Evolutionary conservation across 2,113 vertebrate genomes (phyloP), one percentile per base, ranked within the genome.

Genomic region (Chinchilla lanigera): DNA sequence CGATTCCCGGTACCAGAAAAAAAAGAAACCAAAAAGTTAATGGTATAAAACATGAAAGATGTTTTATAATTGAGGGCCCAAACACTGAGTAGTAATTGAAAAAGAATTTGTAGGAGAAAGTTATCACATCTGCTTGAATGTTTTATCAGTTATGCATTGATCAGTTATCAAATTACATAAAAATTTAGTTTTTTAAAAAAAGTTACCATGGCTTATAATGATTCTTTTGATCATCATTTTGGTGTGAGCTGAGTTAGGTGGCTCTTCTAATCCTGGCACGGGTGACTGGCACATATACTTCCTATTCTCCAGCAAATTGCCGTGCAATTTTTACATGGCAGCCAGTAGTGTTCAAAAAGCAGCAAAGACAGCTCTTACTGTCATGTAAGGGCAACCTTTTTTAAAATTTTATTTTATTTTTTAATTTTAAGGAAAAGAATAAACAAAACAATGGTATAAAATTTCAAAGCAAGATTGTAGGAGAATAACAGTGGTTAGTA

Each of bases 1-100:
- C n/a, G n/a, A n/a, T n/a, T n/a, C n/a, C n/a, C n/a, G n/a, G n/a
- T n/a, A n/a, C n/a, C n/a, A n/a, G n/a, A n/a, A n/a, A n/a, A n/a
- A n/a, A n/a, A n/a, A n/a, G n/a, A n/a, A n/a, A n/a, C n/a, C n/a
- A 33, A 58, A 96, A 97, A 87, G 38, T 89, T 87, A 92, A 86
- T 80, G 54, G n/a, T 82, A 20, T 2, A 75, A 52, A 96, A 52
- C 50, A 67, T 35, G 12, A 58, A 94, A 78, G 30, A 30, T 56
- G 86, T 50, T 44, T 86, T 89, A 67, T 63, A 54, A 89, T 89
- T 41, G 50, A 75, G 30, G 65, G 24, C 26, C 47, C 41, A 61
- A 44, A 75, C 38, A 61, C 24, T 91, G 83, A 96, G 28, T 77
- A 80, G 35, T 86, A 83, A 67, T 58, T 33, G 19, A 47, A 86